Evolutionary conservation across 2,888 invertebrate species (phyloP).

Genomic region (Patella depressa): DNA sequence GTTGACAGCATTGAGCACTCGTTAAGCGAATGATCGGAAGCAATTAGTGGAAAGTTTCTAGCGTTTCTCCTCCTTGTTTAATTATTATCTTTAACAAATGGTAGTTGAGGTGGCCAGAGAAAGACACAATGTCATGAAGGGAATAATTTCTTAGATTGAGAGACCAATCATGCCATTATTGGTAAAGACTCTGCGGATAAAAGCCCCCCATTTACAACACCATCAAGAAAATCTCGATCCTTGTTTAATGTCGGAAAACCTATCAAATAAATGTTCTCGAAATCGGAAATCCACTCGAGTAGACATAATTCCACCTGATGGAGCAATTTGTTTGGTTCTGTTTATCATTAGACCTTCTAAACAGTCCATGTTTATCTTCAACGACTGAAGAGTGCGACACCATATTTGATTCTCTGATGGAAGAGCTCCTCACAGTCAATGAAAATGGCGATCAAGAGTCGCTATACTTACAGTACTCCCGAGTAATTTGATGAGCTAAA

Average conservation of each 20-base stretch:
- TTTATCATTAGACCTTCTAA: slow-evolving; percentile 1
- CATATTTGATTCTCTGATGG: slow-evolving; percentile 3
- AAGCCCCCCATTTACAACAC: not conserved
- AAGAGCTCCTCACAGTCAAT: not conserved
- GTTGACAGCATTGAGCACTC: slow-evolving; percentile 17
- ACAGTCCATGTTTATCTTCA: slow-evolving; percentile 1
- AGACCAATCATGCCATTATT: slow-evolving; percentile 31
- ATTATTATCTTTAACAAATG: not conserved
- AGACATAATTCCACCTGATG: slow-evolving; percentile 4
- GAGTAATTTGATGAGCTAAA: not conserved
- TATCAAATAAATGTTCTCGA: not conserved
- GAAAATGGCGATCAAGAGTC: not conserved
- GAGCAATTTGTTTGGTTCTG: slow-evolving; percentile 3
- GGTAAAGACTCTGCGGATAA: not conserved
- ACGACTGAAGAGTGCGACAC: not conserved
- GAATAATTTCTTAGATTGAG: slow-evolving; percentile 35
- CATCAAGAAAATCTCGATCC: not conserved
- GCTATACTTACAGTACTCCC: not conserved
- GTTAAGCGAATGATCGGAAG: slow-evolving; percentile 28
- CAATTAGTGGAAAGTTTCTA: slow-evolving; percentile 25
- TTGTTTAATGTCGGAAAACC: slow-evolving; percentile 5
- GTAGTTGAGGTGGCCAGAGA: slow-evolving; percentile 16
- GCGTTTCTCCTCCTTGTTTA: slow-evolving; percentile 13
- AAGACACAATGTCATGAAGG: slow-evolving; percentile 28
- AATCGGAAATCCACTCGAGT: slow-evolving; percentile 1